Percentiles rank a stretch among this genome's conserved stretches.
Evolutionary conservation across 2,113 vertebrate species (phyloP).

Genomic region (Rhodinocichla rosea): DNA sequence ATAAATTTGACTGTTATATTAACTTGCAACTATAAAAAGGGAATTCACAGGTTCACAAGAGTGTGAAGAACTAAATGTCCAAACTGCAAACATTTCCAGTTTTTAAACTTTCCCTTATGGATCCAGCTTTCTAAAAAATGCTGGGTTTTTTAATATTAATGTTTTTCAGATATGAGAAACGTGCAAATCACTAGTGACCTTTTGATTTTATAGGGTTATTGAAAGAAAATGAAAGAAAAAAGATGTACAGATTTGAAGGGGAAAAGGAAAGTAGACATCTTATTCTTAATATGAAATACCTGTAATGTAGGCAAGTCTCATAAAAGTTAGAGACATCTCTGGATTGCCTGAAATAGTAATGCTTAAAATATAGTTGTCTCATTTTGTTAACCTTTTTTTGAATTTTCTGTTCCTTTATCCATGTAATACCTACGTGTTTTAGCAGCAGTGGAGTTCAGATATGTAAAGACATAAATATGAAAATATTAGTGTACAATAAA

Average conservation of each 20-base stretch:
- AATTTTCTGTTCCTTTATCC: neutral
- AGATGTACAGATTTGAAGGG: neutral
- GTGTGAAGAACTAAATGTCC: neutral
- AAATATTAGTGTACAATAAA: neutral
- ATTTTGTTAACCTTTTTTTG: rapidly evolving
- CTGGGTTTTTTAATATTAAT: neutral
- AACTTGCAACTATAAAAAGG: neutral
- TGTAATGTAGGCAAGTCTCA: neutral
- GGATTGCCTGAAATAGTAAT: neutral
- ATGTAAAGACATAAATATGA: neutral
- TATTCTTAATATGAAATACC: neutral
- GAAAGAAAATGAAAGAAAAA: neutral
- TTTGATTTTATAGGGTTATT: neutral
- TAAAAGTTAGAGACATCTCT: neutral
- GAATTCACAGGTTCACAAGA: neutral
- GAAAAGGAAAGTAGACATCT: neutral
- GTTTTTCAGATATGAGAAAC: neutral
- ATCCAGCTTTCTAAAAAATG: neutral
- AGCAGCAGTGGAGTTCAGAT: neutral
- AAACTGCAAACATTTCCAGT: neutral
- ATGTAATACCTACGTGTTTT: neutral
- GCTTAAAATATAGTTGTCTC: neutral
- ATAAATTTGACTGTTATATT: neutral
- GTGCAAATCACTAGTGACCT: neutral
- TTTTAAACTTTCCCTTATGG: neutral